Evolutionary conservation across 2,888 invertebrate species (phyloP), one percentile per base, ranked within the genome.

Genomic region (Agriopis aurantiaria): DNA sequence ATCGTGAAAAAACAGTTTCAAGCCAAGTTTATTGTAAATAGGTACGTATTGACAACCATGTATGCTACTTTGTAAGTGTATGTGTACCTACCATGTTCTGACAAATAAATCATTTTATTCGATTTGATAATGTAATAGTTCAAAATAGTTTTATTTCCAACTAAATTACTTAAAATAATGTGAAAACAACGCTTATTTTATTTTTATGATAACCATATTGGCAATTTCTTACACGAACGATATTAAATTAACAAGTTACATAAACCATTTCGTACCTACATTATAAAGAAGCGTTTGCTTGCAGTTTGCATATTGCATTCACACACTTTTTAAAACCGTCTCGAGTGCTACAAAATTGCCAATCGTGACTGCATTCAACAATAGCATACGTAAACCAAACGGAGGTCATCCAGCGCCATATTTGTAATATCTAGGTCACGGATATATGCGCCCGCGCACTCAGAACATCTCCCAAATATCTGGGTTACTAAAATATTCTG

Each of bases 361-460:
- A 58, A 63, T 68, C 51, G 58, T 69, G 51, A 17, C 46, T 55
- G 43, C 53, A 55, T 66, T 53, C 48, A 49, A 67, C 81, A 81
- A 79, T 81, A 80, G 79, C 80, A 75, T 78, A 77, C 75, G 79
- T 77, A 74, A 77, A 80, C 79, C 81, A 82, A 82, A 84, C 79
- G 79, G 87, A 90, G 90, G 88, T 88, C 89, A 86, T 74, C 80
- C 84, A 82, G 81, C 88, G 87, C 88, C 89, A 88, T 88, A 85
- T 86, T 84, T 48, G 60, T 49, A 61, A 62, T 66, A 90, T 88
- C 83, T 85, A 82, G 91, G 92, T 91, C 91, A 91, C 83, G 90
- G 90, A 85, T 80, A 85, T 80, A 49, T 85, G 89, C 88, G 88
- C 86, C 76, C 68, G 86, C 88, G 88, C 88, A 81, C 72, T 62